A percentile compares a stretch with the other conserved stretches of the same genome.
phyloP scores from a whole-genome alignment of 2,797 vertebrate species.

The Bovichtus diacanthus region DNA sequence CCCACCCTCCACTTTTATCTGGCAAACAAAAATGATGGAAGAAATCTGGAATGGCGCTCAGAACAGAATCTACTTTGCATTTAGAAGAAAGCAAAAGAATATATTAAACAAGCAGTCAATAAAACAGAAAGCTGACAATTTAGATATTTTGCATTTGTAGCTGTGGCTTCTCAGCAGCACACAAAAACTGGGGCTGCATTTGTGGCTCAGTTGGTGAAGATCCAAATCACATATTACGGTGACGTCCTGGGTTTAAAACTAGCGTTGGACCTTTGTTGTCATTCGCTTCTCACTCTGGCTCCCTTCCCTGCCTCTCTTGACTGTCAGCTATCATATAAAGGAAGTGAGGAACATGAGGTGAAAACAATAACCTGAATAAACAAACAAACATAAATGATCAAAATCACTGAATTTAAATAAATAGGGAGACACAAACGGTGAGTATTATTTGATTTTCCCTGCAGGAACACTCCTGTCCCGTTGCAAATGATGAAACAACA shows the following conservation, averaged over 20 bases:
- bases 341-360: background rate
- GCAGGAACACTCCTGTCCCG: conserved; percentile 7
- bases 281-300: background rate
- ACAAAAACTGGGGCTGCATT: background rate
- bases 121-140: conserved; percentile 8
- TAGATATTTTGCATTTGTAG: conserved; percentile 2
- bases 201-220: background rate
- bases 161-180: conserved; percentile 1
- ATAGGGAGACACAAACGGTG: background rate
- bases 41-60: conserved; percentile 34
- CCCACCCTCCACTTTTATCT: conserved; percentile 41
- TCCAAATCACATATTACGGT: conserved; percentile 20
- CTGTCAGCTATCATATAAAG: conserved; percentile 14
- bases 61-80: conserved; percentile 20
- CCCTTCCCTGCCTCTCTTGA: conserved; percentile 8
- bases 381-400: conserved; percentile 4
- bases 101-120: background rate
- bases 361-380: conserved; percentile 21
- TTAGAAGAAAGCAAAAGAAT: conserved; percentile 13
- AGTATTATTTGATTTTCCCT: conserved; percentile 17
- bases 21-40: conserved; percentile 52
- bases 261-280: conserved; percentile 14
- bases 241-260: conserved; percentile 9
- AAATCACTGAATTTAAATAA: background rate
- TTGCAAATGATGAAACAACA: conserved; percentile 21